These are phyloP conservation scores for Drosophila persimilis DNA, from an alignment of 1,140 invertebrate species.

Conservation along the genomic window DNA sequence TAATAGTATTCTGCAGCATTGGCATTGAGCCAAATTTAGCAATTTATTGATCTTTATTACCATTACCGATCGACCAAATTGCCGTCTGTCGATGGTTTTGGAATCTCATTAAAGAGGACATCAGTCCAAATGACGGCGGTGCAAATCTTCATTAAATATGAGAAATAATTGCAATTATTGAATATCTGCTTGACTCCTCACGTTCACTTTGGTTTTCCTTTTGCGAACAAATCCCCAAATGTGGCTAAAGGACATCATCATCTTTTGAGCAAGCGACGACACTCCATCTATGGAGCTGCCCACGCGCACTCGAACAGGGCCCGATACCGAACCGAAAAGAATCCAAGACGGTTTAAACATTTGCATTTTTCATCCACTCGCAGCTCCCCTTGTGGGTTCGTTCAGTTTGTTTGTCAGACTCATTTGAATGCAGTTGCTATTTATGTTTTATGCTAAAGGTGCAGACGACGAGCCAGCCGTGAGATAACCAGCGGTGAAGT, in stretches of 20 bases:
- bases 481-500: slow-evolving; percentile 40
- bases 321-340: slow-evolving; percentile 18
- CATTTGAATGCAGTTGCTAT: slow-evolving; percentile 80
- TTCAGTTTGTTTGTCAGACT: slow-evolving; percentile 72
- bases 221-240: slow-evolving; percentile 36
- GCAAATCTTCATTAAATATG: slow-evolving; percentile 72
- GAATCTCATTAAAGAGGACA: slow-evolving; percentile 68
- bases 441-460: slow-evolving; percentile 80
- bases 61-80: slow-evolving; percentile 68
- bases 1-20: neutral
- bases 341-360: slow-evolving; percentile 46
- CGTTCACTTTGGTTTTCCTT: slow-evolving; percentile 1
- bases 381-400: slow-evolving; percentile 32
- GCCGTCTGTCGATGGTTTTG: slow-evolving; percentile 19
- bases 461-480: slow-evolving; percentile 30
- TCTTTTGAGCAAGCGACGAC: slow-evolving; percentile 13
- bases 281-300: slow-evolving; percentile 39
- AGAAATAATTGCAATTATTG: slow-evolving; percentile 80
- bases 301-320: slow-evolving; percentile 19
- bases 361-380: slow-evolving; percentile 45
- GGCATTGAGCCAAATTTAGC: slow-evolving; percentile 64
- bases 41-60: slow-evolving; percentile 47
- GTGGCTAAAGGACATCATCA: slow-evolving; percentile 49
- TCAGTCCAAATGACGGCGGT: slow-evolving; percentile 54
- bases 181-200: slow-evolving; percentile 31